These are phyloP conservation scores for Anaspis maculata DNA, from an alignment of 2,888 invertebrate genomes.

Conservation along the genomic window DNA sequence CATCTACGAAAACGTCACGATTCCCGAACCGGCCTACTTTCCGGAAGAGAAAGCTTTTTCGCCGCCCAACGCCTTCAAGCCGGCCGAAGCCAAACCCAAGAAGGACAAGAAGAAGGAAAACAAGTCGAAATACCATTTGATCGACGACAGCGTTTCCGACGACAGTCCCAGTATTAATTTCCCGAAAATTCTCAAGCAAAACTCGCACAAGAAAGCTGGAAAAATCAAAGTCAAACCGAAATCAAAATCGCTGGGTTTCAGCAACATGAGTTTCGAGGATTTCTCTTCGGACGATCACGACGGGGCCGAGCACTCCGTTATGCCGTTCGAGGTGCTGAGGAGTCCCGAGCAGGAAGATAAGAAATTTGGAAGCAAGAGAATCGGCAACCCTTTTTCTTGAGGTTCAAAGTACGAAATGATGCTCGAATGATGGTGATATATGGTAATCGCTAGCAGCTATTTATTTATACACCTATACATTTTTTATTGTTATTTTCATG, in stretches of 20 bases:
- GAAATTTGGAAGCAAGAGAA: constrained; percentile 42
- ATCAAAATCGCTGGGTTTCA: constrained; percentile 48
- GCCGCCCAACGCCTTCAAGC: background rate
- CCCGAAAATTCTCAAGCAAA: constrained; percentile 19
- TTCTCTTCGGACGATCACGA: constrained; percentile 58
- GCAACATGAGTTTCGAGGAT: constrained; percentile 69
- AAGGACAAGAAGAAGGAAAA: constrained; percentile 40
- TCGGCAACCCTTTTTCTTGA: constrained; percentile 49
- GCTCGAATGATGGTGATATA: background rate
- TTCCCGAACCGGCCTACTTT: constrained; percentile 10
- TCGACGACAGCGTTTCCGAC: constrained; percentile 43
- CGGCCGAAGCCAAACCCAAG: constrained; percentile 10
- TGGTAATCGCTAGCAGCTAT: background rate
- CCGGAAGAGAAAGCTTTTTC: background rate
- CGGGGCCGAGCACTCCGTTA: constrained; percentile 38
- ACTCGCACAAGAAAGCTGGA: constrained; percentile 27
- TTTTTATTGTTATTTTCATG: background rate
- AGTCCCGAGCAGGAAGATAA: constrained; percentile 47
- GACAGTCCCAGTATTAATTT: constrained; percentile 26
- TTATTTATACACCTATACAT: background rate
- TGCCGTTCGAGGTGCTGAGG: constrained; percentile 58
- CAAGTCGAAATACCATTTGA: constrained; percentile 46
- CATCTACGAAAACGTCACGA: constrained; percentile 25
- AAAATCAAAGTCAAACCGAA: constrained; percentile 29
- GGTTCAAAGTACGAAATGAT: constrained; percentile 2